Conservation (phyloP, 2,888 invertebrate genomes). For the Nemotelus nigrinus region DNA sequence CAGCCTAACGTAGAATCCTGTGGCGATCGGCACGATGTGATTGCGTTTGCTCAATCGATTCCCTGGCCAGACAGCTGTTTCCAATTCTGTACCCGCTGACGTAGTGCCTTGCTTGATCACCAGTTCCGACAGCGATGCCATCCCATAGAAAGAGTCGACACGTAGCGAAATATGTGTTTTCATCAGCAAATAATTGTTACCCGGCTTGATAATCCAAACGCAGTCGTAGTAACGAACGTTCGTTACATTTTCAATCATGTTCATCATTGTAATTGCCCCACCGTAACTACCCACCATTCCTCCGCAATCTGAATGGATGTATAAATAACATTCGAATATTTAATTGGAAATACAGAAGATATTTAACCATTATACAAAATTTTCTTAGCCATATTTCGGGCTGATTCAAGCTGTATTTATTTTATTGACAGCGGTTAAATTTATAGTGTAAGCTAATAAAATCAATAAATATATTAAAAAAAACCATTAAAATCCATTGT, state of each 20-base stretch:
- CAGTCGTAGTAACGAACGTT: conserved; percentile 73
- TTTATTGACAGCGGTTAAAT: no score
- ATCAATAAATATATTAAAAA: no score
- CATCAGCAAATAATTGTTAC: conserved; percentile 71
- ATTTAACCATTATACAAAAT: no score
- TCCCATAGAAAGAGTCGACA: conserved; percentile 69
- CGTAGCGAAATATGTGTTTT: conserved; percentile 75
- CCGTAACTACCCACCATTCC: conserved; percentile 76
- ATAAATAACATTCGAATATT: no score
- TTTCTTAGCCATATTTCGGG: no score
- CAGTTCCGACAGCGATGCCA: conserved; percentile 72
- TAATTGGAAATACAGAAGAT: no score
- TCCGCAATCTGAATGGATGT: conserved; percentile 69
- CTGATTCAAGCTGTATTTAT: no score
- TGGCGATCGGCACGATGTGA: conserved; percentile 71
- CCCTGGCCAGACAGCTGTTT: conserved; percentile 69
- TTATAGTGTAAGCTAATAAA: no score
- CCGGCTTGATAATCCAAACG: conserved; percentile 76
- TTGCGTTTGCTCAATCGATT: conserved; percentile 66
- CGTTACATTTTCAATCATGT: conserved; percentile 71
- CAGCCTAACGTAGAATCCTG: conserved; percentile 76
- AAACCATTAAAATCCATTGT: no score
- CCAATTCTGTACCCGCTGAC: conserved; percentile 71
- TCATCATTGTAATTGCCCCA: conserved; percentile 80
- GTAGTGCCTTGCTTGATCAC: conserved; percentile 75